Conservation (phyloP, 2,888 invertebrate genomes). For the Synergus japonicus region DNA sequence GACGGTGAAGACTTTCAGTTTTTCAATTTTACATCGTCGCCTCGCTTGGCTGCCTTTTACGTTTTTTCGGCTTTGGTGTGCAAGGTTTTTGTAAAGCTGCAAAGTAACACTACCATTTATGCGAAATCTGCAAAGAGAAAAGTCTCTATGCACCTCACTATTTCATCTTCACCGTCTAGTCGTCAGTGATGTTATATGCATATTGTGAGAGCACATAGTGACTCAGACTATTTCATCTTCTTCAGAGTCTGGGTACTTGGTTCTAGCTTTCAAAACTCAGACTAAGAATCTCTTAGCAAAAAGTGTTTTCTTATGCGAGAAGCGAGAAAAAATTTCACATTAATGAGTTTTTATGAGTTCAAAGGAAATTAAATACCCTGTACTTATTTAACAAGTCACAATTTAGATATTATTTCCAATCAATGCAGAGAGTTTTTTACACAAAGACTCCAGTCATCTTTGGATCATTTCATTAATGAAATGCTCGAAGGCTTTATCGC, state of each 20-base stretch:
- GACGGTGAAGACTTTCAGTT: conserved; percentile 12
- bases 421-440: too few species aligned
- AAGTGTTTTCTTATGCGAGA: not conserved
- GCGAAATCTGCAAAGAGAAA: conserved; percentile 30
- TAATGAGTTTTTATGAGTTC: too few species aligned
- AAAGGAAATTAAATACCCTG: too few species aligned
- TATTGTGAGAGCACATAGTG: not conserved
- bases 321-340: too few species aligned
- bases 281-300: conserved; percentile 5
- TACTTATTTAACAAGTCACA: too few species aligned
- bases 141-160: conserved; percentile 5
- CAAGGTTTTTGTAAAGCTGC: conserved; percentile 16
- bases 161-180: conserved; percentile 24
- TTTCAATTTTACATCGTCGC: conserved; percentile 33
- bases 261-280: not conserved
- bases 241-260: not conserved
- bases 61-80: not conserved
- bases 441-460: too few species aligned
- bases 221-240: not conserved
- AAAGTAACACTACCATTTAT: conserved; percentile 10
- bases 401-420: too few species aligned
- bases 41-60: conserved; percentile 37
- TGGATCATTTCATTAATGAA: too few species aligned
- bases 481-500: too few species aligned
- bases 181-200: not conserved